Percentiles rank a stretch among this genome's conserved stretches.
These are phyloP conservation scores for Caligus rogercresseyi DNA, from an alignment of 1,140 invertebrate genomes.

Conservation along the genomic window DNA sequence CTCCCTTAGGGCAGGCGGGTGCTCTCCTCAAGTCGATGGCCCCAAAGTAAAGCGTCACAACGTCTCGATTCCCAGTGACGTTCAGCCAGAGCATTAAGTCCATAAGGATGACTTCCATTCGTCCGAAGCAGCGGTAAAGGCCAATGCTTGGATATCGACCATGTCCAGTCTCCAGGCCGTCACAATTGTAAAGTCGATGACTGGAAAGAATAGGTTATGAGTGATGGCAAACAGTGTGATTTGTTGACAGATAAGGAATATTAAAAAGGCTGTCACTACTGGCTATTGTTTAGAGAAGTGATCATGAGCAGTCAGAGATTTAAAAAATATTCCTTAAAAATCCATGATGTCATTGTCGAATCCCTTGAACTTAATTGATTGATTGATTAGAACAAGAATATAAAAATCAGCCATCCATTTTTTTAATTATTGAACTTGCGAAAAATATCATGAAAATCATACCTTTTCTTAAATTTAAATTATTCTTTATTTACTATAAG, in stretches of 20 bases:
- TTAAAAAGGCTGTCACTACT: background rate
- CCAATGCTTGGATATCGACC: slow-evolving; percentile 4
- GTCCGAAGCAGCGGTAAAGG: slow-evolving; percentile 12
- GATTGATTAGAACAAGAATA: too few relatives aligned
- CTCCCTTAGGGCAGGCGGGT: background rate
- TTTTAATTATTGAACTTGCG: too few relatives aligned
- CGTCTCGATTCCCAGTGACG: background rate
- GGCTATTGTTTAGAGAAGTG: background rate
- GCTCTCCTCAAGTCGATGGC: background rate
- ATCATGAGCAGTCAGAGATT: too few relatives aligned
- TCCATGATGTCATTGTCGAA: too few relatives aligned
- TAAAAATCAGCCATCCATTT: too few relatives aligned
- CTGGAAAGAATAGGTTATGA: slow-evolving; percentile 4
- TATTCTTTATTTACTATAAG: too few relatives aligned
- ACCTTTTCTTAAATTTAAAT: too few relatives aligned
- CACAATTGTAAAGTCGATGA: background rate
- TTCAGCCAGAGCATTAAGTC: background rate
- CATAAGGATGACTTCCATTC: background rate
- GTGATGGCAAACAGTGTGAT: background rate
- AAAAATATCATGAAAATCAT: too few relatives aligned
- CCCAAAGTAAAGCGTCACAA: slow-evolving; percentile 2
- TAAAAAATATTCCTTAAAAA: too few relatives aligned
- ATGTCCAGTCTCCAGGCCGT: slow-evolving; percentile 19
- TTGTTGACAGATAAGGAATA: background rate
- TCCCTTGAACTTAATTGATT: too few relatives aligned